A percentile compares a stretch with the other conserved stretches of the same genome.
Conservation (phyloP, 2,113 vertebrate genomes). For the Lathamus discolor region DNA sequence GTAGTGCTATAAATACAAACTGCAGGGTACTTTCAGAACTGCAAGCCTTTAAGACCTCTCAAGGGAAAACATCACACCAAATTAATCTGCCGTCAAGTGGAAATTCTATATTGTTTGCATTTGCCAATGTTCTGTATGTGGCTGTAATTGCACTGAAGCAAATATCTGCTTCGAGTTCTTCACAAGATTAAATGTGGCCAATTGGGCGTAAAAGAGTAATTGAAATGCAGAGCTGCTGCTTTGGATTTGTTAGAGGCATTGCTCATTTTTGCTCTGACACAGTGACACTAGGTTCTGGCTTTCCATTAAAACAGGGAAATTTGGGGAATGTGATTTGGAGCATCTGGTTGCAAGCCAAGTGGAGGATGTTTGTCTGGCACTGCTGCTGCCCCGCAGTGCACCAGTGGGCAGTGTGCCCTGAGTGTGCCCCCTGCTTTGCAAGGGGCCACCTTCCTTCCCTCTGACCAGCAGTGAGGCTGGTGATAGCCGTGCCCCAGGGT, state of each 20-base stretch:
- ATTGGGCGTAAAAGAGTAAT: constrained; percentile 64
- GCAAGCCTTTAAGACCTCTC: constrained; percentile 59
- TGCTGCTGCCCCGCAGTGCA: background rate
- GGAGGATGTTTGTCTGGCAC: background rate
- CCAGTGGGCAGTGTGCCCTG: background rate
- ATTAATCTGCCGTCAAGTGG: constrained; percentile 70
- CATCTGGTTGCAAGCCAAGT: accelerated
- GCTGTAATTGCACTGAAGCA: constrained; percentile 63
- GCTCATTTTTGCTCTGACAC: constrained; percentile 34
- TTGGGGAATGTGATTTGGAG: background rate
- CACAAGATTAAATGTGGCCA: constrained; percentile 65
- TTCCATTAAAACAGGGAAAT: background rate
- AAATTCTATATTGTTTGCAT: constrained; percentile 72
- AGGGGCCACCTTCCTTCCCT: background rate
- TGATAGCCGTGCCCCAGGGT: background rate
- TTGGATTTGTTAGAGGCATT: constrained; percentile 44
- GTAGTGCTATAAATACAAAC: constrained; percentile 57
- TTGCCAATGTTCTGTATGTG: constrained; percentile 63
- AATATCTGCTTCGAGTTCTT: constrained; percentile 59
- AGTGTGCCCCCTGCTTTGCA: background rate
- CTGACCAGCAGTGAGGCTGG: background rate
- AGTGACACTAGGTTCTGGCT: background rate
- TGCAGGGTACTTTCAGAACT: constrained; percentile 49
- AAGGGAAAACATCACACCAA: constrained; percentile 68
- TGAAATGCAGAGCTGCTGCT: constrained; percentile 50